These are phyloP conservation scores for Drosophila pseudoobscura DNA, from an alignment of 1,140 invertebrate genomes.

Conservation along the genomic window DNA sequence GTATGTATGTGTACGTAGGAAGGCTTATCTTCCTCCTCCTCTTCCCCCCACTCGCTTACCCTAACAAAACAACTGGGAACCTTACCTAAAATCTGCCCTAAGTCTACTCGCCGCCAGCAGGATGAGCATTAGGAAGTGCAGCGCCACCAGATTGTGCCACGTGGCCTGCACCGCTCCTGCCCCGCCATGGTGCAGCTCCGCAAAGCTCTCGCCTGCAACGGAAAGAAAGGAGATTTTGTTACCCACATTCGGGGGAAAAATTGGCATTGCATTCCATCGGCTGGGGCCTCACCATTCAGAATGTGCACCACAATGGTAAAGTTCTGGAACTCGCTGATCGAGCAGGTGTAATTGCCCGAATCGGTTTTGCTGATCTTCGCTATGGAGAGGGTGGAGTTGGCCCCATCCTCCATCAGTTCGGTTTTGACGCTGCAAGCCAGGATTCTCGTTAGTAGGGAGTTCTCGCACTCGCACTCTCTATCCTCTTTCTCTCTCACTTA, in stretches of 20 bases:
- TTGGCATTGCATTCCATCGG: neutral
- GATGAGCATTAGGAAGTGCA: conserved; percentile 46
- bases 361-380: conserved; percentile 89
- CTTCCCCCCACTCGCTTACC: conserved; percentile 41
- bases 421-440: conserved; percentile 87
- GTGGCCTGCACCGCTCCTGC: conserved; percentile 17
- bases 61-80: conserved; percentile 39
- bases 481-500: conserved; percentile 57
- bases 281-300: conserved; percentile 86
- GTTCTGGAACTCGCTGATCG: conserved; percentile 86
- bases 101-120: conserved; percentile 35
- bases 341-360: conserved; percentile 91
- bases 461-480: no score
- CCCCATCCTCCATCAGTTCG: conserved; percentile 89
- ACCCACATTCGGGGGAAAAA: neutral
- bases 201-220: conserved; percentile 86
- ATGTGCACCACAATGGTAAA: conserved; percentile 89
- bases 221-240: neutral
- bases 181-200: conserved; percentile 85
- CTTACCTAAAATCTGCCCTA: conserved; percentile 38
- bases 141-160: conserved; percentile 29
- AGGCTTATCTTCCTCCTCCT: neutral
- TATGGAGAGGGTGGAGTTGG: conserved; percentile 89
- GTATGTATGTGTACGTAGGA: conserved; percentile 38
- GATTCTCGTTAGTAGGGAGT: no score